phyloP scores from a whole-genome alignment of 2,113 vertebrate genomes.

The Perca flavescens region DNA sequence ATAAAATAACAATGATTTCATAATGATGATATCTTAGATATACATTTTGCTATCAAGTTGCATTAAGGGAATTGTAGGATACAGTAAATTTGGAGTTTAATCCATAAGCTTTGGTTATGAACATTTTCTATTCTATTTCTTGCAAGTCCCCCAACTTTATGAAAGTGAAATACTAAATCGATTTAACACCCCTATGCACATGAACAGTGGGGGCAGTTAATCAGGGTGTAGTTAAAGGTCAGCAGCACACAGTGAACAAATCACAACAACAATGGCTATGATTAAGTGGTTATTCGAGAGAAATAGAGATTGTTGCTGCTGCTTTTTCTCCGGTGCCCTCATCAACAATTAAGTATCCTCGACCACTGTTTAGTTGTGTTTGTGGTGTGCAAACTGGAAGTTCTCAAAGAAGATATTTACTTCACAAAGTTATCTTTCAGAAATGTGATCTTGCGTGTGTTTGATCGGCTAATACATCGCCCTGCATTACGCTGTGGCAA shows the following conservation, averaged over 20 bases:
- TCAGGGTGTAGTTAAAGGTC: background rate
- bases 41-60: background rate
- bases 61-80: background rate
- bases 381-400: background rate
- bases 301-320: background rate
- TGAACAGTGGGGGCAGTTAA: background rate
- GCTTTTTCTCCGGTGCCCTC: background rate
- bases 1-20: background rate
- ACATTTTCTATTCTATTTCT: background rate
- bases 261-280: background rate
- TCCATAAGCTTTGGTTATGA: background rate
- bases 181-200: background rate
- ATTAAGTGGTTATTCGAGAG: background rate
- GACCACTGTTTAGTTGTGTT: background rate
- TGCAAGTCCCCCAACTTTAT: background rate
- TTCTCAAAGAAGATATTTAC: background rate
- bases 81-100: background rate
- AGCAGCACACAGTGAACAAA: constrained; percentile 9
- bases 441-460: background rate
- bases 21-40: background rate
- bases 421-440: background rate
- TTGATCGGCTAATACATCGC: background rate
- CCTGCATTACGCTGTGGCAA: background rate
- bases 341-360: background rate
- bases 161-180: background rate